These are phyloP conservation scores for Pseudomugil tenellus DNA, from an alignment of 2,797 vertebrate species.

Conservation along the genomic window DNA sequence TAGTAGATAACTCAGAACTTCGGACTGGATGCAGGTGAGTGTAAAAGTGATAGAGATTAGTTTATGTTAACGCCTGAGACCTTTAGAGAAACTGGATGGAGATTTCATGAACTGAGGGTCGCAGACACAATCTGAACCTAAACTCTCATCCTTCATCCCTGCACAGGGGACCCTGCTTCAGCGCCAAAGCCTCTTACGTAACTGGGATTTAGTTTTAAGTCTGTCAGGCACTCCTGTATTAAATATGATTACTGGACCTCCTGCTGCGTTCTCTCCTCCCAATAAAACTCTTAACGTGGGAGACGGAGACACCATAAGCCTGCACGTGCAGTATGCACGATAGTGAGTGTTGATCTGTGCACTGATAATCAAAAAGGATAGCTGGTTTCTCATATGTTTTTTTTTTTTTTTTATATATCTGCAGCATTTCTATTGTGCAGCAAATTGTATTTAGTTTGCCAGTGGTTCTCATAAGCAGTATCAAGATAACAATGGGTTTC, in stretches of 20 bases:
- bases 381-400: constrained; percentile 53
- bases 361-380: constrained; percentile 65
- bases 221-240: constrained; percentile 76
- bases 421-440: constrained; percentile 28
- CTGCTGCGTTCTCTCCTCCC: constrained; percentile 60
- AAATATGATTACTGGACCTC: constrained; percentile 82
- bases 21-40: constrained; percentile 4
- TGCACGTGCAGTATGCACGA: constrained; percentile 46
- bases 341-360: constrained; percentile 43
- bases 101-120: constrained; percentile 71
- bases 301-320: constrained; percentile 58
- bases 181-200: constrained; percentile 81
- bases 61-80: constrained; percentile 45
- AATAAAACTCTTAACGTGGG: constrained; percentile 62
- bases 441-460: constrained; percentile 24
- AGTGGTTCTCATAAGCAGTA: constrained; percentile 23
- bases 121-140: constrained; percentile 76
- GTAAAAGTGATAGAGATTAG: constrained; percentile 39
- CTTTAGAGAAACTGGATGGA: constrained; percentile 53
- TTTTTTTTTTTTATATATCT: constrained; percentile 41
- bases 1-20: constrained; percentile 17
- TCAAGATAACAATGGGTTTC: constrained; percentile 19
- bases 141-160: constrained; percentile 68
- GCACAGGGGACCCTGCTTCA: constrained; percentile 62
- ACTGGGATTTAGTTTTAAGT: constrained; percentile 80